Evolutionary conservation across 1,140 invertebrate genomes (phyloP), one percentile per base, ranked within the genome.

Genomic region (Zaprionus capensis): DNA sequence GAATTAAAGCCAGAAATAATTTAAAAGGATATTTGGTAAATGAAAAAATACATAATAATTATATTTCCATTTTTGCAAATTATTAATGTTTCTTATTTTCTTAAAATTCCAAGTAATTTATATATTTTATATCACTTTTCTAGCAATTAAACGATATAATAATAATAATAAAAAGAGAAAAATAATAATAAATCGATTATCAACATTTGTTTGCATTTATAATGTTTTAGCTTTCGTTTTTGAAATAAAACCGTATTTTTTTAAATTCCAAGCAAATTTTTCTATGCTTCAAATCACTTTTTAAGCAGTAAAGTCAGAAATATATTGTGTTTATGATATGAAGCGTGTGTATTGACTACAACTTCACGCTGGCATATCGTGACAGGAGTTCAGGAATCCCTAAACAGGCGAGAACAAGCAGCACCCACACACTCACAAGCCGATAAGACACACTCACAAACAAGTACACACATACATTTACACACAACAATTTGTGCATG

Each of bases 381-480:
- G 53, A 58, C 41, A 17, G 22, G 20, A 63, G 59, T 58, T 41
- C 24, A 51, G 66, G 58, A 59, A 67, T 70, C 51, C 38, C 38
- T 22, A 28, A 62, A 66, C 31, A 65, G 28, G 61, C 34, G 26
- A 66, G 36, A 59, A 41, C 7, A 38, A 46, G n/a, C n/a, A 46
- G 41, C 7, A 7, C 14, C 4, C 9, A 49, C 11, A 36, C 17
- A 36, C 11, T 36, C 20, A 41, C 31, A 17, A 20, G 6, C 46
- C 31, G 9, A 11, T 34, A 34, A 22, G 9, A 20, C 17, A 11
- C 20, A 46, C n/a, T 2, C 6, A 22, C 11, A 58, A n/a, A 36
- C 11, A 51, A 6, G 14, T 7, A 26, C 20, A 66, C 22, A 4
- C 17, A 11, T 2, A 49, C 46, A 4, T 4, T n/a, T 20, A 49